These are phyloP conservation scores for Meriones psammophilus DNA, from an alignment of 2,797 vertebrate species.

Conservation along the genomic window DNA sequence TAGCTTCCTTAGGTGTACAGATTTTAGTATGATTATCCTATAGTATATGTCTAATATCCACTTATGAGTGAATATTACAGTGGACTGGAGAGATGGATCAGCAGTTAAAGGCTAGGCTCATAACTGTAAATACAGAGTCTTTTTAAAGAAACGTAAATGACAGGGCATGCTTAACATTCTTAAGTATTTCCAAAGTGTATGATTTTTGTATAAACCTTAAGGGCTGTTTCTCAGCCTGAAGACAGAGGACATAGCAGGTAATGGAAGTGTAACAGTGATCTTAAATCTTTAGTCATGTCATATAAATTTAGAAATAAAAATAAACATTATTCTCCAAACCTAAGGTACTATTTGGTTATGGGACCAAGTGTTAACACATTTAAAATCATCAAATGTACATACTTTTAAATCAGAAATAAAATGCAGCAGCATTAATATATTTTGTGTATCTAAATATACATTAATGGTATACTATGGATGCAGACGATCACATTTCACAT, in stretches of 20 bases:
- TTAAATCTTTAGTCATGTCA: background rate
- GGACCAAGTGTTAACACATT: background rate
- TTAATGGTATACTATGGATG: background rate
- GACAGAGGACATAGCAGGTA: background rate
- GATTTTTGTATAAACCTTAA: background rate
- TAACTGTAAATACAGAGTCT: slow-evolving; percentile 80
- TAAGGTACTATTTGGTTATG: background rate
- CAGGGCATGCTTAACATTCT: background rate
- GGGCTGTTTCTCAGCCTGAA: background rate
- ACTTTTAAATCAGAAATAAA: background rate
- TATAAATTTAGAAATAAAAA: slow-evolving; percentile 3
- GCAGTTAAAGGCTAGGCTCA: too few species aligned
- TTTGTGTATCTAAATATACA: slow-evolving; percentile 3
- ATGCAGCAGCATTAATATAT: background rate
- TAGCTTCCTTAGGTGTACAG: too few species aligned
- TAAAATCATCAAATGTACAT: slow-evolving; percentile 20
- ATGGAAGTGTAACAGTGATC: background rate
- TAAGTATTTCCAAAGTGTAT: background rate
- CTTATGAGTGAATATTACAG: too few species aligned
- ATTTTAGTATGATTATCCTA: too few species aligned
- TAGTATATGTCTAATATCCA: too few species aligned
- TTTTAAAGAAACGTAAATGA: slow-evolving; percentile 83
- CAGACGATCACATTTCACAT: slow-evolving; percentile 14
- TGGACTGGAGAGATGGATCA: too few species aligned
- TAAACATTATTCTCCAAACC: background rate